A percentile compares a stretch with the other conserved stretches of the same genome.
phyloP scores from a whole-genome alignment of 2,888 invertebrate genomes.

The Euproctis similis region DNA sequence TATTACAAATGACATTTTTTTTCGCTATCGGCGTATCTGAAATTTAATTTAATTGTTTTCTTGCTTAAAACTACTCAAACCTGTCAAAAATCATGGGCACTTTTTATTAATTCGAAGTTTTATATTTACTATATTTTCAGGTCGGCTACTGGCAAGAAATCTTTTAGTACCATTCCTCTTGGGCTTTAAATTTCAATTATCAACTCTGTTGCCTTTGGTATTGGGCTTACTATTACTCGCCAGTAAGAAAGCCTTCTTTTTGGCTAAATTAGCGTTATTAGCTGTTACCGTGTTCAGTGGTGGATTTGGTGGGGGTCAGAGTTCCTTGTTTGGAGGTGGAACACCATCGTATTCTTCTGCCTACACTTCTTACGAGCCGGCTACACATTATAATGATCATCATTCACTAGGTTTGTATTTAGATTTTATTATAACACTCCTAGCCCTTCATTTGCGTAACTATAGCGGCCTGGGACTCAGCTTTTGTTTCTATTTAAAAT shows the following conservation, averaged over 20 bases:
- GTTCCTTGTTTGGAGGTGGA: slow-evolving; percentile 30
- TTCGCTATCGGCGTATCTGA: background rate
- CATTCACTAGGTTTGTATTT: slow-evolving; percentile 47
- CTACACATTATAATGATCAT: slow-evolving; percentile 42
- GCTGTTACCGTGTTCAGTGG: slow-evolving; percentile 81
- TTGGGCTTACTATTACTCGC: slow-evolving; percentile 82
- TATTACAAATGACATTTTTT: no score
- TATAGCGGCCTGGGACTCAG: no score
- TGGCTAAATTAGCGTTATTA: slow-evolving; percentile 84
- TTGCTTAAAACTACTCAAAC: no score
- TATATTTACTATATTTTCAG: slow-evolving; percentile 74
- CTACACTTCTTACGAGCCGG: slow-evolving; percentile 50
- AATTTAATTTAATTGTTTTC: background rate
- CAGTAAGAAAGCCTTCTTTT: slow-evolving; percentile 84
- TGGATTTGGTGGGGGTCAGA: slow-evolving; percentile 46
- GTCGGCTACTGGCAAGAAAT: slow-evolving; percentile 81
- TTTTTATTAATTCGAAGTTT: no score
- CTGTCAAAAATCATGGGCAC: no score
- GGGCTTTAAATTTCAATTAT: slow-evolving; percentile 86
- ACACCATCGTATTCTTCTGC: slow-evolving; percentile 41
- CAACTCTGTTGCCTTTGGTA: slow-evolving; percentile 82
- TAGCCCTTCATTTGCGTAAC: no score
- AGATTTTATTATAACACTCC: no score
- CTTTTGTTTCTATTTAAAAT: no score
- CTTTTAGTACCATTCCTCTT: slow-evolving; percentile 85